Evolutionary conservation across 2,113 vertebrate species (phyloP).

Genomic region (Apteryx mantelli): DNA sequence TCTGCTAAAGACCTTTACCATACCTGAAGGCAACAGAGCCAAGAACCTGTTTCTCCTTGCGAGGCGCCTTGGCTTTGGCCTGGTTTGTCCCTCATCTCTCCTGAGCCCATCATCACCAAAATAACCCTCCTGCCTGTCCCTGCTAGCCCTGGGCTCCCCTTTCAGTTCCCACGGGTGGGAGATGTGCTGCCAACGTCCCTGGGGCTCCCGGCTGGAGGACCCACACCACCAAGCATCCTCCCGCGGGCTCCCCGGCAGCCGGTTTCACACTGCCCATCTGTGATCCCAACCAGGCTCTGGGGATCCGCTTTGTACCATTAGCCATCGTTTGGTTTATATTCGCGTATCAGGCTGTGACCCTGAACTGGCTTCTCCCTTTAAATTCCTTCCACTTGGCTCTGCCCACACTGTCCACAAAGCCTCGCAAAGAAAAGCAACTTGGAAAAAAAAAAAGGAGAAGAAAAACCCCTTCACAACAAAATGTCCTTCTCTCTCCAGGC

Average conservation of each 20-base stretch:
- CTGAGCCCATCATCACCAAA: neutral
- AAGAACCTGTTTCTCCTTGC: neutral
- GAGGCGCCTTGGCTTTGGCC: neutral
- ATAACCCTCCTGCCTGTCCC: neutral
- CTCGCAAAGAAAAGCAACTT: constrained; percentile 43
- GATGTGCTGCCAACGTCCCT: accelerated
- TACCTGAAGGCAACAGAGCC: neutral
- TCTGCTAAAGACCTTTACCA: neutral
- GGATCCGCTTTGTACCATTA: constrained; percentile 5
- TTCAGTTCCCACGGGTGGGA: neutral
- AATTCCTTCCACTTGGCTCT: constrained; percentile 69
- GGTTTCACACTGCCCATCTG: neutral
- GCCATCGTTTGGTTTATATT: constrained; percentile 39
- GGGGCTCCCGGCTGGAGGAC: neutral
- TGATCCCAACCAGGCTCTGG: accelerated
- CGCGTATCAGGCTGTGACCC: constrained; percentile 3
- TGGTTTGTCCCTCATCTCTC: neutral
- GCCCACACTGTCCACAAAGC: constrained; percentile 69
- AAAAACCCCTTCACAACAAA: constrained; percentile 46
- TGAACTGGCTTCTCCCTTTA: constrained; percentile 65
- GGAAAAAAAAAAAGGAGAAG: neutral
- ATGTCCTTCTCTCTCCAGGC: neutral
- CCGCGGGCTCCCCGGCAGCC: neutral
- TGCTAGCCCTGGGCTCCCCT: neutral
- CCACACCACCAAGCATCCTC: neutral